These are phyloP conservation scores for Myiozetetes cayanensis DNA, from an alignment of 2,113 vertebrate genomes.

Conservation along the genomic window DNA sequence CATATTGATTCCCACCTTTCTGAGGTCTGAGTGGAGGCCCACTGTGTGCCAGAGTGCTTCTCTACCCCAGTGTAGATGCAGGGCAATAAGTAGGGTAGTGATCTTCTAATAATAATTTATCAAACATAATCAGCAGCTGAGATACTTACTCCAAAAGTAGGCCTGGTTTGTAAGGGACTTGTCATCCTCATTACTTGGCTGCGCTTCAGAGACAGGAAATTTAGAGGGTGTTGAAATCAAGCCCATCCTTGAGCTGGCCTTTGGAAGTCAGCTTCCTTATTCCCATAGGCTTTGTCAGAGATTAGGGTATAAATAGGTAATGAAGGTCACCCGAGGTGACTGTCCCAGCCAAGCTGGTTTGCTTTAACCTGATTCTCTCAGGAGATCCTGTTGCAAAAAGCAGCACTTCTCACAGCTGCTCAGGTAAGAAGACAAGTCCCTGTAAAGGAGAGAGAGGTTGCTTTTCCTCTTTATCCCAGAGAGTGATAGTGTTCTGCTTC, in stretches of 20 bases:
- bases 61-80: fast-evolving
- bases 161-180: neutral
- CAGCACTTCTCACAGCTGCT: neutral
- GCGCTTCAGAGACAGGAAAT: neutral
- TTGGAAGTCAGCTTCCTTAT: neutral
- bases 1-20: neutral
- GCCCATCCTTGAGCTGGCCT: neutral
- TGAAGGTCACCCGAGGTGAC: neutral
- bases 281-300: neutral
- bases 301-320: constrained; percentile 9
- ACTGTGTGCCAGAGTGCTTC: neutral
- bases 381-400: neutral
- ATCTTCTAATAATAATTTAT: neutral
- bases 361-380: neutral
- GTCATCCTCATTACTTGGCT: neutral
- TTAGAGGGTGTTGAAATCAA: neutral
- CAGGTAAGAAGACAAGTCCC: neutral
- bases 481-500: neutral
- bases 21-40: neutral
- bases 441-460: neutral
- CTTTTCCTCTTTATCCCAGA: neutral
- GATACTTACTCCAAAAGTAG: neutral
- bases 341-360: neutral
- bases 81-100: neutral
- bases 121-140: neutral